Evolutionary conservation across 2,113 vertebrate species (phyloP).

Genomic region (Verasper variegatus): DNA sequence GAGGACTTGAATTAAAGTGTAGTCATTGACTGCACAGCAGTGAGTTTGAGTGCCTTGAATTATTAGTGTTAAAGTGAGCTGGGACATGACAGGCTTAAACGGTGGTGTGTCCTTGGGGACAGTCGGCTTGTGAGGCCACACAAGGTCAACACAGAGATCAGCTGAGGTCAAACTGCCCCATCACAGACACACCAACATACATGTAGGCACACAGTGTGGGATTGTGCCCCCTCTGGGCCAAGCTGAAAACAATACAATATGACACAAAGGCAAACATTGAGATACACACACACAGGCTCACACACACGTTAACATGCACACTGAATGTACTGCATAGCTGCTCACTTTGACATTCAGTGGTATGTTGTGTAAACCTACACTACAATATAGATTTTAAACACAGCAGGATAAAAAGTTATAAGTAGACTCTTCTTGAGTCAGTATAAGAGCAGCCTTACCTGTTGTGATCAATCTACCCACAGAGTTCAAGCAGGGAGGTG

Average conservation of each 20-base stretch:
- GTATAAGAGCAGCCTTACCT: slow-evolving; percentile 15
- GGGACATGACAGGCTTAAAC: slow-evolving; percentile 49
- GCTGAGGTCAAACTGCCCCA: slow-evolving; percentile 54
- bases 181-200: slow-evolving; percentile 2
- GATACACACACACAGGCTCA: slow-evolving; percentile 7
- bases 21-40: not conserved
- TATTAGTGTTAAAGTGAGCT: slow-evolving; percentile 40
- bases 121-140: slow-evolving; percentile 34
- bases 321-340: not conserved
- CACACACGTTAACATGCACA: slow-evolving; percentile 23
- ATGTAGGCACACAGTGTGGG: slow-evolving; percentile 5
- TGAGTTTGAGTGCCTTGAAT: not conserved
- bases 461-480: slow-evolving; percentile 5
- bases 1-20: not conserved
- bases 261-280: slow-evolving; percentile 48
- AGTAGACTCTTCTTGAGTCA: not conserved
- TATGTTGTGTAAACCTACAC: not conserved
- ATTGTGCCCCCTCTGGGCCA: slow-evolving; percentile 5
- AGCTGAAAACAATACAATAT: slow-evolving; percentile 59
- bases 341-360: slow-evolving; percentile 18
- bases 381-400: not conserved
- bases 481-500: not conserved
- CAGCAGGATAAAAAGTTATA: not conserved
- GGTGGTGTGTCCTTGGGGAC: slow-evolving; percentile 34
- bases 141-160: slow-evolving; percentile 48